A percentile compares a stretch with the other conserved stretches of the same genome.
Evolutionary conservation across 2,888 invertebrate species (phyloP).

Genomic region (Alsophila aescularia): DNA sequence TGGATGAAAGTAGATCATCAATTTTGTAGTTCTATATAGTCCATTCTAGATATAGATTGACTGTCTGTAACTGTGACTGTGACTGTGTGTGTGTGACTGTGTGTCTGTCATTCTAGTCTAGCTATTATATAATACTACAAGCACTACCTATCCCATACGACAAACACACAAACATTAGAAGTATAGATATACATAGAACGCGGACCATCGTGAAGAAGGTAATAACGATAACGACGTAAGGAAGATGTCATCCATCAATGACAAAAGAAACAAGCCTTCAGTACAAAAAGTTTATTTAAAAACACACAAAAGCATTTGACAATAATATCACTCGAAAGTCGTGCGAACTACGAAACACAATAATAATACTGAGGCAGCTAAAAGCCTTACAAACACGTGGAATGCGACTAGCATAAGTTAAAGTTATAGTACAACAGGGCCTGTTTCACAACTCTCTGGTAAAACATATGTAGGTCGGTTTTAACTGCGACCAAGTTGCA

Average conservation of each 20-base stretch:
- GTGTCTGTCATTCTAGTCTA: too few species aligned
- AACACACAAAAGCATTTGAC: background rate
- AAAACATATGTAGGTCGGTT: background rate
- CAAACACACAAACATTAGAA: too few species aligned
- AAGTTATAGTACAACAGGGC: background rate
- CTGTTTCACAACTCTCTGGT: background rate
- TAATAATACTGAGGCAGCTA: constrained; percentile 11
- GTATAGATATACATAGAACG: too few species aligned
- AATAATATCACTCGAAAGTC: constrained; percentile 15
- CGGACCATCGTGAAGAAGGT: too few species aligned
- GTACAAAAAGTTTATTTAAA: constrained; percentile 22
- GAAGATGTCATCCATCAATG: too few species aligned
- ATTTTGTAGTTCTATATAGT: background rate
- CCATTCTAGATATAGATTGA: too few species aligned
- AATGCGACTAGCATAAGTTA: constrained; percentile 19
- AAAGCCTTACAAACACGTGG: constrained; percentile 11
- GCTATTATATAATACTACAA: too few species aligned
- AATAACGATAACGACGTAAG: too few species aligned
- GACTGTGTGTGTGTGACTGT: too few species aligned
- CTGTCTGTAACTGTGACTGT: too few species aligned
- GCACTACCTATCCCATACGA: too few species aligned
- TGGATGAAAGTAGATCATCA: background rate
- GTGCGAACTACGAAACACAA: constrained; percentile 14
- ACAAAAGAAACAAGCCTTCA: background rate
- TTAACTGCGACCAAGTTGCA: too few species aligned